Evolutionary conservation across 2,888 invertebrate species (phyloP).

Genomic region (Endotricha flammealis): DNA sequence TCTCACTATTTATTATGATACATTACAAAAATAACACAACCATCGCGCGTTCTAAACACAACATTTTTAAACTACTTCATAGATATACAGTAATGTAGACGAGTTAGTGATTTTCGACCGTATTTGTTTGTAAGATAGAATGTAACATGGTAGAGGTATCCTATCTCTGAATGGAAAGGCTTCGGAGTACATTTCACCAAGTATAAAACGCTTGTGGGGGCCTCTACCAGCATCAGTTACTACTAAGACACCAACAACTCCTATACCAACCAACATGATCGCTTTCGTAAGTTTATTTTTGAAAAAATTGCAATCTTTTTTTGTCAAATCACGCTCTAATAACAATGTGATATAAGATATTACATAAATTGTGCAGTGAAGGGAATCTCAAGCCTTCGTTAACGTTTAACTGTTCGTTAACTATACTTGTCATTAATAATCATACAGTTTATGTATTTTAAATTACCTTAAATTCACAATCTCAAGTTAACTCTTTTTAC

Average conservation of each 20-base stretch:
- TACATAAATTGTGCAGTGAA: constrained; percentile 23
- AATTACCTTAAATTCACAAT: no score
- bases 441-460: no score
- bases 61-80: no score
- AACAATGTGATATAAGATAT: constrained; percentile 16
- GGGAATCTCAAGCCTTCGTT: constrained; percentile 17
- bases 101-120: no score
- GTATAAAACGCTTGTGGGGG: constrained; percentile 66
- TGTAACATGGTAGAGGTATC: constrained; percentile 33
- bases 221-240: constrained; percentile 58
- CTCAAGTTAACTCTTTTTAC: no score
- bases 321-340: constrained; percentile 7
- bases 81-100: no score
- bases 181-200: constrained; percentile 63
- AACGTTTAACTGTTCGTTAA: no score
- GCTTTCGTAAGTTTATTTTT: constrained; percentile 65
- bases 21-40: neutral
- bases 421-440: no score
- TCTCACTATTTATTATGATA: constrained; percentile 17
- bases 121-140: no score
- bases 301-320: no score
- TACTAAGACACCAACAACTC: constrained; percentile 53
- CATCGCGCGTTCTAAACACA: constrained; percentile 21
- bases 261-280: constrained; percentile 69
- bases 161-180: constrained; percentile 75